phyloP scores from a whole-genome alignment of 2,113 vertebrate species.

The Centropus unirufus region DNA sequence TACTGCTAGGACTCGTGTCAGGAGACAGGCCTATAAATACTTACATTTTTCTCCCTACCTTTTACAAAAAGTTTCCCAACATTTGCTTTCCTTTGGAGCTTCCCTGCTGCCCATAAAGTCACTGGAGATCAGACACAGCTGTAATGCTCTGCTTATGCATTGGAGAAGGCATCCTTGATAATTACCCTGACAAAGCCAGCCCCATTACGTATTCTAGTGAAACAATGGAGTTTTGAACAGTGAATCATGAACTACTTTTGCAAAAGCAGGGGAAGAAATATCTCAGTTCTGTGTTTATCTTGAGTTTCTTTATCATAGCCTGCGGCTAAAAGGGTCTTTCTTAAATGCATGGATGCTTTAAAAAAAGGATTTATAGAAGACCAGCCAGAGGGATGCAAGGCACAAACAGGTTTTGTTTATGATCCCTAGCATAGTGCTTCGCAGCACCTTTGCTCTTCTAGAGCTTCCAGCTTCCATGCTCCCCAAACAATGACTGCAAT shows the following conservation, averaged over 20 bases:
- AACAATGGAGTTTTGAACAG: background rate
- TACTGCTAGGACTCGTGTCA: background rate
- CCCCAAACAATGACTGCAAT: background rate
- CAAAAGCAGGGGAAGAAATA: background rate
- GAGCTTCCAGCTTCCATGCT: background rate
- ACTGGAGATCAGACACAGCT: background rate
- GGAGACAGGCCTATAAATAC: conserved; percentile 37
- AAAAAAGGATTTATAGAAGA: background rate
- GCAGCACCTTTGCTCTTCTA: background rate
- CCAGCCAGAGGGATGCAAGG: background rate
- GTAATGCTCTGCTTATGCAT: background rate
- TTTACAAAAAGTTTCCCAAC: background rate
- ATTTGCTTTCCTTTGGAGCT: background rate
- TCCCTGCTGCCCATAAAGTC: background rate
- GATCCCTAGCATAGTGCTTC: background rate
- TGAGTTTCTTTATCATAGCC: background rate
- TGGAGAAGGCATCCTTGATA: background rate
- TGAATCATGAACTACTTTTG: background rate
- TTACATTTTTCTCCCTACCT: background rate
- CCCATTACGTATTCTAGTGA: background rate
- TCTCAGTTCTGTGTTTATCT: background rate
- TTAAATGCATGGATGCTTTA: background rate
- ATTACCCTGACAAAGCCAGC: background rate
- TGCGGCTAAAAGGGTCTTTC: background rate
- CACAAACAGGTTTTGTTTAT: background rate